These are phyloP conservation scores for Macaria notata DNA, from an alignment of 2,888 invertebrate genomes.

Conservation along the genomic window DNA sequence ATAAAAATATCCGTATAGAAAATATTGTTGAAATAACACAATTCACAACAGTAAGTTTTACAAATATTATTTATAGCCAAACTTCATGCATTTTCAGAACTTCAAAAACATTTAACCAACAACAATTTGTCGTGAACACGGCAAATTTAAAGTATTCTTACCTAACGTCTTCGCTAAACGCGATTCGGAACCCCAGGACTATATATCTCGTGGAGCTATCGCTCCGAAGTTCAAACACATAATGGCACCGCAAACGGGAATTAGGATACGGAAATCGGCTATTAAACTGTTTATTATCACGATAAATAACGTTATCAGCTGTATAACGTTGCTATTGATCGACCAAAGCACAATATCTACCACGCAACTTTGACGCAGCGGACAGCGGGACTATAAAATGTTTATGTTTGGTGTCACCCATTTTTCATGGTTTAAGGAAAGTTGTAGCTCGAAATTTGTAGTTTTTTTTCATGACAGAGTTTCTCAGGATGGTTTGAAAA, in stretches of 20 bases:
- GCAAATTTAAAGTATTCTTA: slow-evolving; percentile 18
- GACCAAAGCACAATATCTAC: slow-evolving; percentile 35
- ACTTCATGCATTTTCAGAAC: too few species aligned
- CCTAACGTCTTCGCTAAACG: slow-evolving; percentile 26
- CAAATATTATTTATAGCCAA: too few species aligned
- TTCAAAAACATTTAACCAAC: too few species aligned
- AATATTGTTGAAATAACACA: too few species aligned
- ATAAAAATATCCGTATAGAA: too few species aligned
- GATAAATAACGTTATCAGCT: slow-evolving; percentile 45
- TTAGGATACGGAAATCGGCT: slow-evolving; percentile 38
- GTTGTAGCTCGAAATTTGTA: too few species aligned
- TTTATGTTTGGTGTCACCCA: slow-evolving; percentile 32
- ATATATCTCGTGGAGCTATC: slow-evolving; percentile 19
- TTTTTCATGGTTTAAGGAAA: slow-evolving; percentile 12
- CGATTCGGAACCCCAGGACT: slow-evolving; percentile 16
- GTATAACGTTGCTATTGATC: slow-evolving; percentile 43
- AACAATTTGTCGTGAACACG: slow-evolving; percentile 17
- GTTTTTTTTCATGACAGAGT: too few species aligned
- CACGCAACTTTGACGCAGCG: slow-evolving; percentile 52
- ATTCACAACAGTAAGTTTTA: too few species aligned
- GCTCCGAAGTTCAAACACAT: slow-evolving; percentile 26
- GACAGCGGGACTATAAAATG: slow-evolving; percentile 43
- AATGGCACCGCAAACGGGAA: slow-evolving; percentile 31
- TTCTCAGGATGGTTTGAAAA: too few species aligned
- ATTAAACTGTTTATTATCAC: slow-evolving; percentile 48